Percentiles rank a stretch among this genome's conserved stretches.
Evolutionary conservation across 2,888 invertebrate genomes (phyloP).

Genomic region (Hirtodrosophila trivittata): DNA sequence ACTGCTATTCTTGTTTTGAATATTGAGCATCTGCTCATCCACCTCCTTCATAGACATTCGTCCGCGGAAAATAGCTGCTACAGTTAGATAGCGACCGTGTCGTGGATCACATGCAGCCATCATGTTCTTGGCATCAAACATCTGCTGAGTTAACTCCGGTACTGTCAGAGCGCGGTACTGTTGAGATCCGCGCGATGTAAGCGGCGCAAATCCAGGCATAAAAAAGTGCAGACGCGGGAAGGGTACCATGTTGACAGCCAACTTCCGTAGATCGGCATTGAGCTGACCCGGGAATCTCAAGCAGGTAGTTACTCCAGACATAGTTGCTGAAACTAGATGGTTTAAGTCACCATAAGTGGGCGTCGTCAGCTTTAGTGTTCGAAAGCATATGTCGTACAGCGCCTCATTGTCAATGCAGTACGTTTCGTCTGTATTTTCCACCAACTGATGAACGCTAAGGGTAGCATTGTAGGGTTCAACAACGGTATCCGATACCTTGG

Average conservation of each 20-base stretch:
- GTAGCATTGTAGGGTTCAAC: slow-evolving; percentile 95
- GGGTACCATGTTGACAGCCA: slow-evolving; percentile 98
- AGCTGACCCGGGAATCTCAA: slow-evolving; percentile 96
- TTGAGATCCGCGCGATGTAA: slow-evolving; percentile 94
- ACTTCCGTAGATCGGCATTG: slow-evolving; percentile 95
- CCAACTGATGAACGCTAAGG: slow-evolving; percentile 93
- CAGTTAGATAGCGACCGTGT: slow-evolving; percentile 95
- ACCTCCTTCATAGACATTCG: slow-evolving; percentile 98
- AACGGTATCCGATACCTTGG: slow-evolving; percentile 88
- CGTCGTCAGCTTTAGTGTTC: slow-evolving; percentile 93
- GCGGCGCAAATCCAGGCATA: slow-evolving; percentile 97
- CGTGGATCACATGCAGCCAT: slow-evolving; percentile 98
- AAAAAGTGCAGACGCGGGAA: slow-evolving; percentile 98
- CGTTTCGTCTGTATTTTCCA: slow-evolving; percentile 95
- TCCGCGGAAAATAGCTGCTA: slow-evolving; percentile 95
- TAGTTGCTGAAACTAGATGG: slow-evolving; percentile 93
- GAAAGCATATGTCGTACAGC: slow-evolving; percentile 95
- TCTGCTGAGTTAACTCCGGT: slow-evolving; percentile 95
- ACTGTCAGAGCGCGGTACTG: slow-evolving; percentile 96
- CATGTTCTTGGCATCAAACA: slow-evolving; percentile 98
- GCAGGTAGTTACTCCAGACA: slow-evolving; percentile 95
- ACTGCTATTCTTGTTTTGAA: slow-evolving; percentile 96
- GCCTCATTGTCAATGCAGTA: slow-evolving; percentile 97
- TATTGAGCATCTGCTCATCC: slow-evolving; percentile 96
- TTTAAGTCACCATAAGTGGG: slow-evolving; percentile 97